These are phyloP conservation scores for Eulimnadia texana DNA, from an alignment of 1,140 invertebrate genomes.

Conservation along the genomic window DNA sequence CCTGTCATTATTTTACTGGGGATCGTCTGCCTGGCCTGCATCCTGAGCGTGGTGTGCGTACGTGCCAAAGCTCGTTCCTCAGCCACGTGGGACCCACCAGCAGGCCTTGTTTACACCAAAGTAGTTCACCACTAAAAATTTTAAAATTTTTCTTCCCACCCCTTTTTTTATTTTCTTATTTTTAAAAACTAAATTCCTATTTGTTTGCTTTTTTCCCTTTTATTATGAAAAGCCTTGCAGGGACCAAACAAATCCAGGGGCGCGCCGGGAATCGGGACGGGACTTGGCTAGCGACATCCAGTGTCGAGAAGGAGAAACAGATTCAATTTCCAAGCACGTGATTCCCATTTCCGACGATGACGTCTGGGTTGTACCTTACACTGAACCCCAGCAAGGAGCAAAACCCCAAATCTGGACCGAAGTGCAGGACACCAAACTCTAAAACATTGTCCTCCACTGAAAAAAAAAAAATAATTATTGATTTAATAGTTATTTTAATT, in stretches of 20 bases:
- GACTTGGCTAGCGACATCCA: conserved; percentile 10
- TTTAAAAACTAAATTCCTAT: neutral
- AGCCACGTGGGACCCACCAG: conserved; percentile 15
- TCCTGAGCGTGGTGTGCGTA: conserved; percentile 10
- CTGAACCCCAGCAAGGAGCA: neutral
- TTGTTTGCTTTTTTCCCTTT: no score
- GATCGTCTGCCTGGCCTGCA: conserved; percentile 1
- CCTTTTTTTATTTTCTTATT: neutral
- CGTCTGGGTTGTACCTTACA: conserved; percentile 15
- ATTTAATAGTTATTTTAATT: neutral
- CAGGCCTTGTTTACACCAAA: conserved; percentile 11
- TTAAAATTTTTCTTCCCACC: neutral
- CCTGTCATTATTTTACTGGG: conserved; percentile 11
- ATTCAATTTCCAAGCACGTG: conserved; percentile 2
- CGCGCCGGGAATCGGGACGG: neutral
- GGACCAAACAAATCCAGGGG: no score
- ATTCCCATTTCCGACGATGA: conserved; percentile 5
- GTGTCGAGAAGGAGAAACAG: conserved; percentile 12
- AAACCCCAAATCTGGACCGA: neutral
- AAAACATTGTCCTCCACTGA: no score
- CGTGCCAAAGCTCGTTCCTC: neutral
- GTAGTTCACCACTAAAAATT: neutral
- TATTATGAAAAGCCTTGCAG: no score
- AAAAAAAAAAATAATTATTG: neutral
- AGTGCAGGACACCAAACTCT: conserved; percentile 4